Base-by-base conservation (phyloP, 2,797 vertebrate species). In the Cyprinodon diabolis region DNA sequence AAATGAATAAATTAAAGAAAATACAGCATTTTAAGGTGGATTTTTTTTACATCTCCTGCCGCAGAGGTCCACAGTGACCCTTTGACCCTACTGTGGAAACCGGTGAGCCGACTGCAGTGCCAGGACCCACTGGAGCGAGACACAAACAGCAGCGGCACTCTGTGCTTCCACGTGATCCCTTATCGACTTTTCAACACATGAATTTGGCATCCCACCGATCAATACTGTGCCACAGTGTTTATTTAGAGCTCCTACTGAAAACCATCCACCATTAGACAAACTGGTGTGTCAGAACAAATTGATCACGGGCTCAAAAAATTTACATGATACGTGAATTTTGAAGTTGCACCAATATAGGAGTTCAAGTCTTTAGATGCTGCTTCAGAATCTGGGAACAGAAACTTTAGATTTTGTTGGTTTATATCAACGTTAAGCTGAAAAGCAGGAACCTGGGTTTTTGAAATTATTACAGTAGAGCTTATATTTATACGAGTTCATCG, bases 151-250 rank as follows among this genome's bases (percentile, higher is more conserved):
- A n/a, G 75, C 78, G 72, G 75, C 85, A 81, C 86, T 82, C 77
- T 62, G 67, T 72, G 45, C 65, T 30, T 87, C 87, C 90, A 91
- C 86, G 87, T 93, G 92, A 76, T 40, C 25, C 74, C 0, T 47
- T 76, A 91, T 91, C 4, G 89, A 91, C 82, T 71, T 84, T 80
- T 85, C 71, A 81, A 72, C 86, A 79, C 76, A 91, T 87, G 83
- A 90, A 89, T 90, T 90, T 87, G 80, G 84, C 85, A 74, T 89
- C 77, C 76, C 77, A 72, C 75, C 65, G 78, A 85, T 87, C 90
- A 90, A 92, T 90, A 87, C 69, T 35, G 74, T 12, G 60, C 78
- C 83, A 84, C 51, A 63, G 82, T 81, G 83, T 87, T 89, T 74
- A 77, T 87, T 87, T 84, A 63, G 58, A 80, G 77, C 85, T 68